Conservation (phyloP, 2,888 invertebrate genomes). For the Oligia fasciuncula region DNA sequence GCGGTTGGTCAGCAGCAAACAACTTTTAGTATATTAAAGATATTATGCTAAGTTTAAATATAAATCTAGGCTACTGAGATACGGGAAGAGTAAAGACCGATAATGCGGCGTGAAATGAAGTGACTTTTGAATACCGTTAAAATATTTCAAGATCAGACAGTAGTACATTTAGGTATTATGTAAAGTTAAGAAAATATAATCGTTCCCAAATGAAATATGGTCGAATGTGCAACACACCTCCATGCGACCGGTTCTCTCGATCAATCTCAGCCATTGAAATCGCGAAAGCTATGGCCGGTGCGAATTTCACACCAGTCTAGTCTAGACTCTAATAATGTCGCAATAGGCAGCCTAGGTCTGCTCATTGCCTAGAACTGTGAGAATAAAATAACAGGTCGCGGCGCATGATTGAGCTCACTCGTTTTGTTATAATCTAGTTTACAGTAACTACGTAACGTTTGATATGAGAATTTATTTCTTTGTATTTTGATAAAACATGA, state of each 20-base stretch:
- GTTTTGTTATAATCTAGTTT: constrained; percentile 70
- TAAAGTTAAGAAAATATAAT: constrained; percentile 19
- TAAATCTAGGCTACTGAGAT: constrained; percentile 56
- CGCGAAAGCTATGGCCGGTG: constrained; percentile 86
- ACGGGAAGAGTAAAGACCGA: constrained; percentile 50
- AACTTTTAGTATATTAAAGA: constrained; percentile 39
- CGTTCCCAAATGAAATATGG: constrained; percentile 66
- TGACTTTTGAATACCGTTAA: constrained; percentile 28
- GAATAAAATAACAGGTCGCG: constrained; percentile 81
- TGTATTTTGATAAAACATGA: constrained; percentile 23
- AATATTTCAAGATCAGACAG: constrained; percentile 53
- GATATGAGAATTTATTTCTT: constrained; percentile 52
- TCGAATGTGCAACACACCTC: constrained; percentile 68
- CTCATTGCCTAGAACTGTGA: constrained; percentile 82
- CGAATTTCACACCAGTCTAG: constrained; percentile 89
- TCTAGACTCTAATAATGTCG: constrained; percentile 83
- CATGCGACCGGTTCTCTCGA: constrained; percentile 83
- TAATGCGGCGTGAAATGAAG: constrained; percentile 32
- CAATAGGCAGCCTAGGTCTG: constrained; percentile 76
- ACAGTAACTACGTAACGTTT: constrained; percentile 32
- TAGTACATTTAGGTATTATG: neutral
- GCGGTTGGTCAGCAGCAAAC: constrained; percentile 25
- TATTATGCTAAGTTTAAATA: constrained; percentile 38
- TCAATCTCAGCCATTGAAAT: constrained; percentile 85
- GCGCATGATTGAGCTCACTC: constrained; percentile 74